Evolutionary conservation across 2,888 invertebrate genomes (phyloP).

Genomic region (Drosophila siamana): DNA sequence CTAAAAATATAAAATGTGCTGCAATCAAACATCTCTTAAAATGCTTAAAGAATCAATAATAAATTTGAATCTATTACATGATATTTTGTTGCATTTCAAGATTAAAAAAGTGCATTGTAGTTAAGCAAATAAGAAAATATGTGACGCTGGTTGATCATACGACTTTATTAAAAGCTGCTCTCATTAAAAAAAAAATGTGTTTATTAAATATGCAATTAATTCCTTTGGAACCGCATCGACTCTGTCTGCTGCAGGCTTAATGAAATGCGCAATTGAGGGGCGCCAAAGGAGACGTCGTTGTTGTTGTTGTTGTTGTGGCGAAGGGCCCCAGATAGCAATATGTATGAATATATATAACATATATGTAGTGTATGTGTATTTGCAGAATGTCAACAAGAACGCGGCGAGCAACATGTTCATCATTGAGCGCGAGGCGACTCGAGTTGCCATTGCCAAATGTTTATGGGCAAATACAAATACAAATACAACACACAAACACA

Average conservation of each 20-base stretch:
- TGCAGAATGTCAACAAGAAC: constrained; percentile 6
- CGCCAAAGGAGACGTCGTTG: constrained; percentile 45
- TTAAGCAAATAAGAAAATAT: too few relatives aligned
- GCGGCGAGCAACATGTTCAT: constrained; percentile 13
- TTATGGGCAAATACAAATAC: constrained; percentile 45
- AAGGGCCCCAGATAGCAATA: constrained; percentile 4
- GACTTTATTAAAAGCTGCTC: too few relatives aligned
- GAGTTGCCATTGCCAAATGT: constrained; percentile 52
- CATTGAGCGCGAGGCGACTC: constrained; percentile 4
- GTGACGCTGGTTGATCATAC: too few relatives aligned
- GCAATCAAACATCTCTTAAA: too few relatives aligned
- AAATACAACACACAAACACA: constrained; percentile 42
- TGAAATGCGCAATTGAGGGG: constrained; percentile 56
- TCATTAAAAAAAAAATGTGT: too few relatives aligned
- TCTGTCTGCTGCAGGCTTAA: neutral
- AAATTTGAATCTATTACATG: too few relatives aligned
- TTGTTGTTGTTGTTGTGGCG: neutral
- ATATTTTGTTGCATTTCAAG: too few relatives aligned
- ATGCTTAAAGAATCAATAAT: too few relatives aligned
- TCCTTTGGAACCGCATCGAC: too few relatives aligned
- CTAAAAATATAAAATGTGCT: too few relatives aligned
- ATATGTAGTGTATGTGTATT: neutral
- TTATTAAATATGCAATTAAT: too few relatives aligned
- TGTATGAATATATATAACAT: neutral
- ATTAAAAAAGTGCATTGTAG: too few relatives aligned